Evolutionary conservation across 2,888 invertebrate species (phyloP).

Genomic region (Cepaea hortensis): DNA sequence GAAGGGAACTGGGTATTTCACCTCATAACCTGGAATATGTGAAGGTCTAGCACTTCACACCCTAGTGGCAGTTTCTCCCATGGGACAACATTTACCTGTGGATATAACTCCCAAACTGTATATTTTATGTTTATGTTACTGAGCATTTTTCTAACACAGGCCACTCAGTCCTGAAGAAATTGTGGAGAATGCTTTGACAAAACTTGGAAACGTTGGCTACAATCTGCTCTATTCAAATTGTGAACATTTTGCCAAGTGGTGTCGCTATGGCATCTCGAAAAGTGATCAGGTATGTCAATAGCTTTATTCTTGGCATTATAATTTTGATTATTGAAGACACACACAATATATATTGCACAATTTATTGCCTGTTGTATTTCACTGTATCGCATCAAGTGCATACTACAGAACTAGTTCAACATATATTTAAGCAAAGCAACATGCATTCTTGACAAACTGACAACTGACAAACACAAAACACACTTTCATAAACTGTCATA

Average conservation of each 20-base stretch:
- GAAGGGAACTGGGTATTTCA: no score
- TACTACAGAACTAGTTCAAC: no score
- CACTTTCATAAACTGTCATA: no score
- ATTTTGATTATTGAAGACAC: no score
- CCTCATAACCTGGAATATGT: neutral
- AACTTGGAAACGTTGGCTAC: slow-evolving; percentile 72
- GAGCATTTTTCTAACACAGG: slow-evolving; percentile 48
- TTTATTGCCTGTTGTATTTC: no score
- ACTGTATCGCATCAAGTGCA: no score
- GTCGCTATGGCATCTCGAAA: slow-evolving; percentile 70
- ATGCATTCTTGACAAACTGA: no score
- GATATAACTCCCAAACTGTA: neutral
- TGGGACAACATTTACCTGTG: neutral
- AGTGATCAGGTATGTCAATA: slow-evolving; percentile 79
- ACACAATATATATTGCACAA: no score
- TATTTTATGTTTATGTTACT: neutral
- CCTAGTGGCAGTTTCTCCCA: neutral
- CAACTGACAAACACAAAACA: no score
- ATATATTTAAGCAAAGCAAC: no score
- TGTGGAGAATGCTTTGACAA: slow-evolving; percentile 64
- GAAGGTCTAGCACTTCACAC: no score
- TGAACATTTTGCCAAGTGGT: slow-evolving; percentile 75
- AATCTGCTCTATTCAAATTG: slow-evolving; percentile 74
- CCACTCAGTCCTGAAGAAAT: slow-evolving; percentile 64
- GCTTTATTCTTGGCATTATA: neutral